Base-by-base conservation (phyloP, 2,888 invertebrate species). In the Melolontha melolontha region DNA sequence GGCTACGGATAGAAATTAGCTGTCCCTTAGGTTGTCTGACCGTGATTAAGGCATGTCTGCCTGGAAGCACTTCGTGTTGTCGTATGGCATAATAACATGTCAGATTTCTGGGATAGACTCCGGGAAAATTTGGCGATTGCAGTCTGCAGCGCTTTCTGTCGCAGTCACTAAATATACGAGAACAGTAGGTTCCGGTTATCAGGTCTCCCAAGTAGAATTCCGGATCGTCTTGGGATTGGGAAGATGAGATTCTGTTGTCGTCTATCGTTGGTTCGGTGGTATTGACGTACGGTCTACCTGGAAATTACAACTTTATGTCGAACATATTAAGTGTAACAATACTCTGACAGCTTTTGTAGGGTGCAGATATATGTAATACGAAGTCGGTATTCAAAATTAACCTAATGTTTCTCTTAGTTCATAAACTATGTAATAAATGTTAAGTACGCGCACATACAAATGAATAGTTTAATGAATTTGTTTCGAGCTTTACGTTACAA, bases 21-120 rank as follows among this genome's bases (percentile, higher is more conserved):
- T 94, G 94, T 51, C 94, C 94, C 80, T 93, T 92, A 47, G 91
- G 90, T 82, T 95, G 95, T 77, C 90, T 89, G 54, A 96, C 93
- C 71, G 92, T 90, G 80, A 96, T 94, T 77, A 95, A 86, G 27
- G 95, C 95, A 82, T 94, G 94, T 84, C 94, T 94, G 76, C 95
- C 95, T 78, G 89, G 88, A 70, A 95, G 94, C 77, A 93, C 91
- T 81, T 92, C 92, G 83, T 94, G 92, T 85, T 89, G 92, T 73
- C 93, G 86, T 67, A 96, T 93, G 50, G 96, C 94, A 82, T 94
- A 97, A 85, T 96, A 95, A 82, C 97, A 97, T 71, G 96, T 95
- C 78, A 97, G 89, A 84, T 96, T 96, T 75, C 96, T 89, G 2
- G 96, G 96, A 84, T 97, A 97, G 75, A 96, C 90, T 75, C 95